Conservation (phyloP, 2,888 invertebrate genomes). For the Sinopyrophorus schimmeli region DNA sequence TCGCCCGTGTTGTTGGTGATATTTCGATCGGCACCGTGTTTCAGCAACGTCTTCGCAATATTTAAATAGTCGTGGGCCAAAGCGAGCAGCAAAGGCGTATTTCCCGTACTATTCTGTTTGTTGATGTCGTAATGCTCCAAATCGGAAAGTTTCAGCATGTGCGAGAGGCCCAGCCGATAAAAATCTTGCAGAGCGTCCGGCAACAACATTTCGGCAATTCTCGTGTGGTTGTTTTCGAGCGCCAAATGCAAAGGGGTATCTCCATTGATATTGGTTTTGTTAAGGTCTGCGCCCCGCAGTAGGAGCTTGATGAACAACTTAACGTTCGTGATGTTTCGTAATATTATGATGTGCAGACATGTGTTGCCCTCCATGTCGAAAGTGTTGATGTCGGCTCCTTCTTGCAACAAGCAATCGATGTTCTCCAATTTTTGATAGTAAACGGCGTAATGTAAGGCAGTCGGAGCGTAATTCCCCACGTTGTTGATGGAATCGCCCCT, state of each 20-base stretch:
- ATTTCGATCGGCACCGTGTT: neutral
- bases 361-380: slow-evolving; percentile 1
- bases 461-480: neutral
- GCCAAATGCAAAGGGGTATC: slow-evolving; percentile 8
- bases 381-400: neutral
- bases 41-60: neutral
- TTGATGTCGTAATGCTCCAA: too few relatives aligned
- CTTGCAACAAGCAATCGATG: neutral
- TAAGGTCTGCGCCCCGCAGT: neutral
- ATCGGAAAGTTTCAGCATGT: too few relatives aligned
- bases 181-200: too few relatives aligned
- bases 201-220: neutral
- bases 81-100: slow-evolving; percentile 2
- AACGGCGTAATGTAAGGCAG: neutral
- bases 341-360: slow-evolving; percentile 1
- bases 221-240: neutral
- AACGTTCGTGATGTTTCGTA: neutral
- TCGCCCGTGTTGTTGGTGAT: neutral
- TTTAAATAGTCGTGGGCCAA: neutral
- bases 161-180: too few relatives aligned
- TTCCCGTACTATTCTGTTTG: neutral
- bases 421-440: neutral
- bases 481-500: slow-evolving; percentile 1
- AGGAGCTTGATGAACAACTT: neutral
- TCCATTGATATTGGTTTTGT: neutral